Evolutionary conservation across 2,113 vertebrate genomes (phyloP).

Genomic region (Micronycteris hirsuta): DNA sequence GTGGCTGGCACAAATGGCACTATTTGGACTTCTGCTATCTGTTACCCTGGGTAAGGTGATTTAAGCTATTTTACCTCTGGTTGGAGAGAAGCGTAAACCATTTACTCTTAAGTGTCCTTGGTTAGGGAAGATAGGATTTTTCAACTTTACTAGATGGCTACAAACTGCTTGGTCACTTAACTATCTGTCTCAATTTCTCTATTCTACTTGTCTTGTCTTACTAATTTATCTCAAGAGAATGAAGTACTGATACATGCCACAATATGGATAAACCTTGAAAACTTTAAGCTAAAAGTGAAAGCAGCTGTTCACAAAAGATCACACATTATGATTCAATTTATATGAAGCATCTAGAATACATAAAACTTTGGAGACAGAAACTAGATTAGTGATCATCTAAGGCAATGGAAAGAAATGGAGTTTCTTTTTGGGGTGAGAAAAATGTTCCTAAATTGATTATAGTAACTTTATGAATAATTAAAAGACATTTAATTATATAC

Average conservation of each 20-base stretch:
- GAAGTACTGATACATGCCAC: not conserved
- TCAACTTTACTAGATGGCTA: not conserved
- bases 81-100: not conserved
- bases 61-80: not conserved
- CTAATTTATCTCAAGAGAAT: not conserved
- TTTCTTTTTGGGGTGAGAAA: not conserved
- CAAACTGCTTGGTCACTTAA: not conserved
- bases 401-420: not conserved
- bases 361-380: not conserved
- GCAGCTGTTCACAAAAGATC: not conserved
- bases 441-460: not conserved
- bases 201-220: not conserved
- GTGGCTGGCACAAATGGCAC: not conserved
- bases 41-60: not conserved
- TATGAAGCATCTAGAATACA: not conserved
- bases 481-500: not conserved
- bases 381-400: not conserved
- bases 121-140: not conserved
- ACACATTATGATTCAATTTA: not conserved
- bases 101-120: not conserved
- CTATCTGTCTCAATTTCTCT: not conserved
- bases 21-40: not conserved
- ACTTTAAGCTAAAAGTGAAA: not conserved
- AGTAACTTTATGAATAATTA: not conserved
- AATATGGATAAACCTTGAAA: not conserved